Conservation (phyloP, 2,888 invertebrate species). For the Mesopsocus fuscifrons region DNA sequence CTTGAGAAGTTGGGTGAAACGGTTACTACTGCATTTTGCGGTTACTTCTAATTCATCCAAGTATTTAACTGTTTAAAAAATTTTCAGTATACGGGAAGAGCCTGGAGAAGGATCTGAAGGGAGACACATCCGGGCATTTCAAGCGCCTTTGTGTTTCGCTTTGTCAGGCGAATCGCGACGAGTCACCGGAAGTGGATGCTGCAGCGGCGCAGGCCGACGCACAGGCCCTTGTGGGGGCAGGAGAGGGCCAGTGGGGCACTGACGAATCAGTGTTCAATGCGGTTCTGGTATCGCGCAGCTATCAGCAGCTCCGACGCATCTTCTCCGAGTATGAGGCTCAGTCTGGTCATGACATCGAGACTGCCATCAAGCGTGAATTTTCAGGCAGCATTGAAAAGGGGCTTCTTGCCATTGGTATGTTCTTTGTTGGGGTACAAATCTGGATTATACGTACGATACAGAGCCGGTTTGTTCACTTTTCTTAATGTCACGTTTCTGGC, state of each 20-base stretch:
- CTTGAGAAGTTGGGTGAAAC: no score
- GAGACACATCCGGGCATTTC: slow-evolving; percentile 92
- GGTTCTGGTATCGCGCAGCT: slow-evolving; percentile 71
- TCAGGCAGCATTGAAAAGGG: slow-evolving; percentile 74
- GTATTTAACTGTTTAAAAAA: not conserved
- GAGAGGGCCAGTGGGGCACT: slow-evolving; percentile 72
- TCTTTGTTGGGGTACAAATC: slow-evolving; percentile 9
- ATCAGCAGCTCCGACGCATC: slow-evolving; percentile 68
- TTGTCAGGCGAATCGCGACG: slow-evolving; percentile 66
- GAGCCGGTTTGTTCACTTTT: no score
- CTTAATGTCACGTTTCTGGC: no score
- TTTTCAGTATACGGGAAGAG: slow-evolving; percentile 50
- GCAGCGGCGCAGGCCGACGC: slow-evolving; percentile 67
- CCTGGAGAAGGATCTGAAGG: slow-evolving; percentile 70
- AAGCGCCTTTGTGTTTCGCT: slow-evolving; percentile 76
- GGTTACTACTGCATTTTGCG: no score
- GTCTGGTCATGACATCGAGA: slow-evolving; percentile 66
- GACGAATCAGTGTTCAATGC: slow-evolving; percentile 78
- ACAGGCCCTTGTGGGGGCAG: slow-evolving; percentile 52
- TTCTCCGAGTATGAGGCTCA: slow-evolving; percentile 70
- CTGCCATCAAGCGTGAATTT: slow-evolving; percentile 71
- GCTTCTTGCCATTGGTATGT: slow-evolving; percentile 68
- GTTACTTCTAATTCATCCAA: no score
- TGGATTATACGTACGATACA: slow-evolving; percentile 1
- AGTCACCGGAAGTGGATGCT: slow-evolving; percentile 69